Percentiles rank a stretch among this genome's conserved stretches.
These are phyloP conservation scores for Drosophila sp. DNA, from an alignment of 1,140 invertebrate genomes.

Conservation along the genomic window DNA sequence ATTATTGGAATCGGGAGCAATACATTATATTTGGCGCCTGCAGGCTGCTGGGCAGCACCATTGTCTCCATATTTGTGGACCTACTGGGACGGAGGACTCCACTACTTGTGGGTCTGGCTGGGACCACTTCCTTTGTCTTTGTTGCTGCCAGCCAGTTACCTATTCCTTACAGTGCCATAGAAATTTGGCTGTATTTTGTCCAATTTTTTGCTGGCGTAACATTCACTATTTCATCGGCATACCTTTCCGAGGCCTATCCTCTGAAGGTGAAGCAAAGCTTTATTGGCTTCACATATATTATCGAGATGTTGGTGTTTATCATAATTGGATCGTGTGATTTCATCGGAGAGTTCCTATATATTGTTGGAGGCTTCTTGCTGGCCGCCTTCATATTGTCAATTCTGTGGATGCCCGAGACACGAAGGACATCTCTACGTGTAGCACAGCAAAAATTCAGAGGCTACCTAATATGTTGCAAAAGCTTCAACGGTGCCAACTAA, in stretches of 20 bases:
- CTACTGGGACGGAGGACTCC: slow-evolving; percentile 56
- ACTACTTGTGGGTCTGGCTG: slow-evolving; percentile 33
- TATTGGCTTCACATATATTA: slow-evolving; percentile 52
- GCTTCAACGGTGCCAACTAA: not conserved
- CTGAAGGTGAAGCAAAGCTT: slow-evolving; percentile 54
- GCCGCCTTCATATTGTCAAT: not conserved
- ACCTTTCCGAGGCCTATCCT: slow-evolving; percentile 64
- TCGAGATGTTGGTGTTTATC: slow-evolving; percentile 60
- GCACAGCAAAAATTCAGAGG: slow-evolving; percentile 9
- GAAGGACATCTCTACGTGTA: slow-evolving; percentile 18
- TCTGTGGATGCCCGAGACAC: slow-evolving; percentile 24
- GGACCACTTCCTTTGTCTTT: slow-evolving; percentile 18
- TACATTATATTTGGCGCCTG: slow-evolving; percentile 30
- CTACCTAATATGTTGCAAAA: not conserved
- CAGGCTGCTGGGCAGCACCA: slow-evolving; percentile 34
- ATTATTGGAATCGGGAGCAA: not conserved
- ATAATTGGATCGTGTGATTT: slow-evolving; percentile 17
- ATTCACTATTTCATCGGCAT: slow-evolving; percentile 45
- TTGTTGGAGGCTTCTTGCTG: slow-evolving; percentile 26
- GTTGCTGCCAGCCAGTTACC: not conserved
- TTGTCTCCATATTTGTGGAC: slow-evolving; percentile 28
- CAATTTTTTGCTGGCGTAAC: slow-evolving; percentile 53
- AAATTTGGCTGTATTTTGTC: slow-evolving; percentile 30
- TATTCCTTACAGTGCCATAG: not conserved
- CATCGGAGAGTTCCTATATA: slow-evolving; percentile 38